Base-by-base conservation (phyloP, 2,888 invertebrate genomes). In the Brachyptera risi region DNA sequence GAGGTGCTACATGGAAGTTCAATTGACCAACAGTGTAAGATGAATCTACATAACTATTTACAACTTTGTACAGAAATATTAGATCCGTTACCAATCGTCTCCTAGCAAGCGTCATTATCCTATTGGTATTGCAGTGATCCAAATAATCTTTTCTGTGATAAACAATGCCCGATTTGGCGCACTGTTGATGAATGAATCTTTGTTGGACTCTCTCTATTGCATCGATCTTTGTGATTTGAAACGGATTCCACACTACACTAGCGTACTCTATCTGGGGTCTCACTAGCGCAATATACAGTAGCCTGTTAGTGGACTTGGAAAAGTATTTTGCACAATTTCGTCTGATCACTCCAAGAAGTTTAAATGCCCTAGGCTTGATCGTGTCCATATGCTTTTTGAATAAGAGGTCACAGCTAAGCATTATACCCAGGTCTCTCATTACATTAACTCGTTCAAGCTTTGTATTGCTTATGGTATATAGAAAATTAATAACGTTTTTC, bases 231-330 rank as follows among this genome's bases (percentile, higher is more conserved):
- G 50, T 50, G 3, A 11, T 3, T 4, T 50, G 50, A n/a, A 26
- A 26, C 5, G 50, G 50, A n/a, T 50, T 50, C 50, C 31, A 31
- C 17, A 51, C 35, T n/a, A 51, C n/a, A 51, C 51, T 51, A 15
- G 31, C 51, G 35, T 51, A 51, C 4, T 51, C 51, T 15, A 51
- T 31, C 9, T 51, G 51, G 11, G 51, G 51, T 35, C 51, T 51
- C 15, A 51, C 21, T 15, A 51, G n/a, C 5, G 51, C 27, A 2
- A 19, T n/a, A 17, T 31, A 51, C 15, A 51, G 19, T 3, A 27
- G 27, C 15, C 19, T 51, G 11, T 26, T 51, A 3, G 51, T 51
- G 27, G 11, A 15, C 11, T 24, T 24, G 4, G 26, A 26, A 24
- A 50, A 50, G 21, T 19, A 23, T 31, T 11, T 27, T 17, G 19